Evolutionary conservation across 2,113 vertebrate genomes (phyloP).

Genomic region (Triplophysa rosa): DNA sequence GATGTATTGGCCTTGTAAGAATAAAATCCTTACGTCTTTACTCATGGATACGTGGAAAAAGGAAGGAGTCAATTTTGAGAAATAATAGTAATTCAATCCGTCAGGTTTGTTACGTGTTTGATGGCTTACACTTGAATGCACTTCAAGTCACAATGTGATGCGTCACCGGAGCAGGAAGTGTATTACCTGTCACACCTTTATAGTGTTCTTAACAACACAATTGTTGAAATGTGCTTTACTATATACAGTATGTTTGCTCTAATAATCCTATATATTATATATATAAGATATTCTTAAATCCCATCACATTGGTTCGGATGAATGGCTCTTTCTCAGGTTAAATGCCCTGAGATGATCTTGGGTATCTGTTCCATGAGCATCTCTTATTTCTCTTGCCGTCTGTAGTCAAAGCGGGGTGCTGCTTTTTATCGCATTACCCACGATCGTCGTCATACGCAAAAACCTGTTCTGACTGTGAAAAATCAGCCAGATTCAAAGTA

Average conservation of each 20-base stretch:
- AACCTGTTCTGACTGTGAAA: neutral
- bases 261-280: too few relatives aligned
- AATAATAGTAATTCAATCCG: conserved; percentile 31
- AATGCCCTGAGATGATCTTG: conserved; percentile 4
- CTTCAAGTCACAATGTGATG: conserved; percentile 4
- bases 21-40: conserved; percentile 11
- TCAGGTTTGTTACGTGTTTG: conserved; percentile 7
- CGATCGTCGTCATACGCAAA: neutral
- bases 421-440: conserved; percentile 1
- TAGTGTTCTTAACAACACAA: neutral
- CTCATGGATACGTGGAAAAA: conserved; percentile 19
- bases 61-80: conserved; percentile 18
- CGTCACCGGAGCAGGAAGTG: conserved; percentile 15
- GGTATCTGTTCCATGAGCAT: conserved; percentile 2
- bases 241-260: neutral
- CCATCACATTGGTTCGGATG: neutral
- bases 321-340: conserved; percentile 26
- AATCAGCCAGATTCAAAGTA: too few relatives aligned
- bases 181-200: conserved; percentile 24
- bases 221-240: neutral
- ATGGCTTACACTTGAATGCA: neutral
- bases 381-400: conserved; percentile 14
- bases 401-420: neutral
- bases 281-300: conserved; percentile 1
- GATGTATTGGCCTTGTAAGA: conserved; percentile 9